Percentiles rank a stretch among this genome's conserved stretches.
Conservation (phyloP, 37 sponge, comb jelly and placozoan genomes). For the Eunapius fragilis region DNA sequence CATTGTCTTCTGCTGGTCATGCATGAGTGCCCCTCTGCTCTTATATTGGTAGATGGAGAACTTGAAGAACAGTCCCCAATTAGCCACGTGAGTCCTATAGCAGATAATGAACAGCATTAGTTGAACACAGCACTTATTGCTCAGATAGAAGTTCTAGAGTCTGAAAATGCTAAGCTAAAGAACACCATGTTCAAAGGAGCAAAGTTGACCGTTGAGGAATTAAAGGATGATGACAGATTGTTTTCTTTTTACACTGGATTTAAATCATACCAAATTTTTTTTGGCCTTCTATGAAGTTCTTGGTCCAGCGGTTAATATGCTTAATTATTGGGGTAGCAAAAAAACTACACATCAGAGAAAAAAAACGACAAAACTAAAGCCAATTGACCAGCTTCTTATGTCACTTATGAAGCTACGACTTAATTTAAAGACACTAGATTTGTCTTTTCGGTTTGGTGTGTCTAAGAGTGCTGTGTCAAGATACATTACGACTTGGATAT, state of each 20-base stretch:
- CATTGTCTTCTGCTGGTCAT: neutral
- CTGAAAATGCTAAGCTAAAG: conserved; percentile 31
- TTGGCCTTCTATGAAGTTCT: conserved; percentile 26
- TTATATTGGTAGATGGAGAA: neutral
- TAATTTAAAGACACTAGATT: conserved; percentile 6
- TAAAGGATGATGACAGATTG: conserved; percentile 11
- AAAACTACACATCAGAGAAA: neutral
- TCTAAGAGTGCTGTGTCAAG: conserved; percentile 6
- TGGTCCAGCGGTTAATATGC: conserved; percentile 28
- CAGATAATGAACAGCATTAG: neutral
- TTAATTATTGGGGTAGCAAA: conserved; percentile 37
- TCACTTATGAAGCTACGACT: conserved; percentile 11
- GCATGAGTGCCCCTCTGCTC: neutral
- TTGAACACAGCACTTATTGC: conserved; percentile 37
- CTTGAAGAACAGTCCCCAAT: no score
- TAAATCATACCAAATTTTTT: conserved; percentile 9
- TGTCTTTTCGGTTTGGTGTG: conserved; percentile 36
- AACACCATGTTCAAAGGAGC: neutral
- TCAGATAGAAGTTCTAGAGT: conserved; percentile 34
- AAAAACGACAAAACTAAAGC: neutral
- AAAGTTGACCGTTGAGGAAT: conserved; percentile 11
- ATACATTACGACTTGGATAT: conserved; percentile 34
- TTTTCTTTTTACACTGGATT: conserved; percentile 22
- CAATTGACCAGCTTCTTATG: conserved; percentile 10
- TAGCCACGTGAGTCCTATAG: no score